Evolutionary conservation across 2,797 vertebrate species (phyloP).

Genomic region (Rhincodon typus): DNA sequence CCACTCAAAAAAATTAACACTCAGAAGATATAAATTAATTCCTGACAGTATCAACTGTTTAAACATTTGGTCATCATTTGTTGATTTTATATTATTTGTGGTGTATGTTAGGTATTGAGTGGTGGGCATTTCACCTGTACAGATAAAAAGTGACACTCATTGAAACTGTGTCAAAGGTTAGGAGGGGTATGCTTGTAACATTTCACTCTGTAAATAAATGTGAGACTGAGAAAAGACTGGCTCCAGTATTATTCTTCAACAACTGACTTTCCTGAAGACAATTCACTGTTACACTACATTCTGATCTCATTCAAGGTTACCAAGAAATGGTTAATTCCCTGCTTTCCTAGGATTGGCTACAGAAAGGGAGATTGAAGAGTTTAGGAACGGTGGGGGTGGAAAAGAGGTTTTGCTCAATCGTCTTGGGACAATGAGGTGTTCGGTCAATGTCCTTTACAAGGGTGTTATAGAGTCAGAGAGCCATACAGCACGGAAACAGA

Average conservation of each 20-base stretch:
- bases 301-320: background rate
- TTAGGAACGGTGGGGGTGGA: background rate
- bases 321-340: background rate
- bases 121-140: no score
- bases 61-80: background rate
- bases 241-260: no score
- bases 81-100: no score
- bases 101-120: no score
- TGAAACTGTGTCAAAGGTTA: no score
- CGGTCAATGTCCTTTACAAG: background rate
- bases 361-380: background rate
- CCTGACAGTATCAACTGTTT: background rate
- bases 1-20: background rate
- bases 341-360: background rate
- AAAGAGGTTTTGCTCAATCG: background rate
- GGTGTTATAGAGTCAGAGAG: background rate
- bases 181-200: no score
- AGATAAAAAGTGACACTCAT: no score
- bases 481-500: no score
- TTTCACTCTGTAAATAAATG: no score
- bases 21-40: background rate
- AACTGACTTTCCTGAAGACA: no score
- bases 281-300: background rate
- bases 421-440: background rate
- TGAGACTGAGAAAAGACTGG: no score